Base-by-base conservation (phyloP, 92 coral and sea anemone genomes). In the Zoanthus sansibaricus region DNA sequence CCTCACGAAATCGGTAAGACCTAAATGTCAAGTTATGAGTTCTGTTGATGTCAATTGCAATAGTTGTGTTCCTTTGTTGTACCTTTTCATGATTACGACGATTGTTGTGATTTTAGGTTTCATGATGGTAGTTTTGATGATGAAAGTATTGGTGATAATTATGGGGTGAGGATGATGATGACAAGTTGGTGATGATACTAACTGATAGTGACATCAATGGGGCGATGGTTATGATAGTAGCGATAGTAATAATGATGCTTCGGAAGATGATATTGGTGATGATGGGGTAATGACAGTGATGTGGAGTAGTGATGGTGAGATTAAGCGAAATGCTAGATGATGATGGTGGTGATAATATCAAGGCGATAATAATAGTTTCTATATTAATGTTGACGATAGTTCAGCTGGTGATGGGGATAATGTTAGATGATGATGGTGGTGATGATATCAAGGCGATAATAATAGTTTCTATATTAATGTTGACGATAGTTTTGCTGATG, bases 1-100 rank as follows among this genome's bases (percentile, higher is more conserved):
- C 99, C 99, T 2, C 99, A 97, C 70, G 99, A 97, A 89, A 97
- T 97, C 86, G 99, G 99, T 97, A 77, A 77, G 90, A 14, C 9
- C 72, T 13, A 8, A 0, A 7, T 71, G 49, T 9, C 6, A 5
- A 44, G 51, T 71, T 3, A 20, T 20, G 21, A 7, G 6, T 8
- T 14, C 8, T 51, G 12, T 20, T 64, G 70, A 33, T 74, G 18
- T 71, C 58, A 10, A 8, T 69, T 1, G 25, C 15, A 10, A 15
- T 62, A 62, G 15, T 62, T 0, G 15, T 20, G 15, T 9, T 67
- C 0, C 55, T 49, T 49, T 3, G 7, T 49, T 7, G 55, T 49
- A 49, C 9, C 12, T 49, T 49, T 6, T 49, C 6, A 62, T 62
- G 69, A 62, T 62, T 11, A 49, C 1, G 37, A 18, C 18, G 71